phyloP scores from a whole-genome alignment of 1,140 invertebrate species.

The Penaeus vannamei region DNA sequence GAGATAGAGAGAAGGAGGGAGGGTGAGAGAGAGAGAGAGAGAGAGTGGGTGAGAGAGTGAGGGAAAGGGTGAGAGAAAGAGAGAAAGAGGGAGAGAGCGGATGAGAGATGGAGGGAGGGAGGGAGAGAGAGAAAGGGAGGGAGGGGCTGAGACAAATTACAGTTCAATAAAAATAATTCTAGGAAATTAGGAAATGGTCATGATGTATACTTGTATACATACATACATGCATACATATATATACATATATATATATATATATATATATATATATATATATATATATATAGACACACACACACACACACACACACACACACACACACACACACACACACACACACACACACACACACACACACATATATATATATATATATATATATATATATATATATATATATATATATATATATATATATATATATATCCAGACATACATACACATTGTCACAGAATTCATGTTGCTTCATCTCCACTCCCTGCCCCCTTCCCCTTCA shows the following conservation, averaged over 20 bases:
- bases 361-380: not conserved
- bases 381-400: conserved; percentile 29
- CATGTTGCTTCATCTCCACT: not conserved
- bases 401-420: not conserved
- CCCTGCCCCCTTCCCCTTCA: not conserved
- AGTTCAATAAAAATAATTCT: too few relatives aligned
- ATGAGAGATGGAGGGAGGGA: too few relatives aligned
- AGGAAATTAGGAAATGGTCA: too few relatives aligned
- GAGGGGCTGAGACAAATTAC: too few relatives aligned
- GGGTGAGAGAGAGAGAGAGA: too few relatives aligned
- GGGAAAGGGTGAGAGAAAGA: too few relatives aligned
- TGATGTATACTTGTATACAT: too few relatives aligned
- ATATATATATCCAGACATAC: not conserved
- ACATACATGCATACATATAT: too few relatives aligned
- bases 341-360: not conserved
- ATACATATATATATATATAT: not conserved
- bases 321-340: not conserved
- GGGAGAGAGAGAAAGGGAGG: too few relatives aligned
- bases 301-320: not conserved
- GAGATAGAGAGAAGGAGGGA: too few relatives aligned
- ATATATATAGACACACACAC: not conserved
- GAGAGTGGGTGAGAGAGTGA: too few relatives aligned
- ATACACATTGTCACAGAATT: not conserved
- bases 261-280: not conserved
- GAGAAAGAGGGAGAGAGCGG: too few relatives aligned